Evolutionary conservation across 2,797 vertebrate genomes (phyloP).

Genomic region (Acanthurus tractus): DNA sequence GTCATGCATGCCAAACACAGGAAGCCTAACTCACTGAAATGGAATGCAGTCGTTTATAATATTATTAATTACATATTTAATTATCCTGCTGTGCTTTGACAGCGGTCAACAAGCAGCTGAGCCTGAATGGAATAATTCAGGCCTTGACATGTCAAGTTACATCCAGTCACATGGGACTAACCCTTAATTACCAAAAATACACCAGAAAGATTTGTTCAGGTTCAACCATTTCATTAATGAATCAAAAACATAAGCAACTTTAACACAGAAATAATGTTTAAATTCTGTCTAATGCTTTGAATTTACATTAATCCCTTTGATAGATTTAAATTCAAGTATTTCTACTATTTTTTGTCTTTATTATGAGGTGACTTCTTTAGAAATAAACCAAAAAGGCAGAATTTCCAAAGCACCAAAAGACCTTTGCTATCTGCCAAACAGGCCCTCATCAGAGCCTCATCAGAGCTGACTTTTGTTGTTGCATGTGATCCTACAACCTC

Average conservation of each 20-base stretch:
- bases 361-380: slow-evolving; percentile 1
- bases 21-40: not conserved
- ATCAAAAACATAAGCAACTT: not conserved
- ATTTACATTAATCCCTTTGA: not conserved
- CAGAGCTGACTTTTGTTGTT: slow-evolving; percentile 20
- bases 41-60: slow-evolving; percentile 11
- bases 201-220: not conserved
- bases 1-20: not conserved
- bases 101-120: not conserved
- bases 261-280: not conserved
- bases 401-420: not conserved
- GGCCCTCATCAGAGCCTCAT: slow-evolving; percentile 34
- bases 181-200: not conserved
- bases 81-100: not conserved
- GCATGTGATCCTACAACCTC: slow-evolving; percentile 30
- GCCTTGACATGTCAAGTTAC: not conserved
- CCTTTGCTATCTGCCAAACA: slow-evolving; percentile 25
- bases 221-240: not conserved
- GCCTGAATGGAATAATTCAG: not conserved
- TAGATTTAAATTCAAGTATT: not conserved
- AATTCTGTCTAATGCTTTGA: slow-evolving; percentile 7
- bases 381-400: slow-evolving; percentile 7
- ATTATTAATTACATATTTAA: not conserved
- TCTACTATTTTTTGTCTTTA: not conserved
- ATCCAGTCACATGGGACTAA: not conserved